Percentiles rank a stretch among this genome's conserved stretches.
Conservation (phyloP, 2,888 invertebrate species). For the Syrista parreyssii region DNA sequence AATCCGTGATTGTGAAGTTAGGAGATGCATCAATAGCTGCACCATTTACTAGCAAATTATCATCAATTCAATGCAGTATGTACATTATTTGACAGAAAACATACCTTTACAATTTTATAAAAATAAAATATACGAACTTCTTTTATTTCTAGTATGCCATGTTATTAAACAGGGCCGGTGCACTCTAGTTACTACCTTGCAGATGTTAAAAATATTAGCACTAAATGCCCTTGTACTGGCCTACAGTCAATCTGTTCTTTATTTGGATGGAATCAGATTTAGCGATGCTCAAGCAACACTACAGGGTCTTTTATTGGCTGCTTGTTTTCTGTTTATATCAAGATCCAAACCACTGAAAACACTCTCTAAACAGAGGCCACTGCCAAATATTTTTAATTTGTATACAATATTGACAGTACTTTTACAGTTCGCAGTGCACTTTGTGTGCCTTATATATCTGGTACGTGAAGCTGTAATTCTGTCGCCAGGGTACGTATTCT, state of each 20-base stretch:
- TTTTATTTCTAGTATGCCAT: conserved; percentile 85
- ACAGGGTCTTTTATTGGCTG: conserved; percentile 94
- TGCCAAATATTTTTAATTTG: conserved; percentile 98
- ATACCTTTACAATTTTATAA: not conserved
- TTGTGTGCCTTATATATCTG: conserved; percentile 88
- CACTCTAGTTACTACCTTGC: conserved; percentile 97
- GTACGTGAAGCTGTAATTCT: conserved; percentile 83
- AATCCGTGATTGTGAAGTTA: conserved; percentile 89
- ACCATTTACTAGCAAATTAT: conserved; percentile 97
- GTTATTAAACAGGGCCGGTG: conserved; percentile 99
- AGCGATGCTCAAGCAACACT: conserved; percentile 98
- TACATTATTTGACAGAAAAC: conserved; percentile 34
- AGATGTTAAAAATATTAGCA: conserved; percentile 99
- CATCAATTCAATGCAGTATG: conserved; percentile 95
- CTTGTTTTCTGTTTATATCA: conserved; percentile 98
- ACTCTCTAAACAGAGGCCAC: conserved; percentile 91
- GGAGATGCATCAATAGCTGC: conserved; percentile 99
- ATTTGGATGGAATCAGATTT: conserved; percentile 97
- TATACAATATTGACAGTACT: conserved; percentile 97
- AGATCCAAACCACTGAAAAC: conserved; percentile 96
- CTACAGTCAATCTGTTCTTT: conserved; percentile 98
- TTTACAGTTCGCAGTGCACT: conserved; percentile 94
- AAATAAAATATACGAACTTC: not conserved
- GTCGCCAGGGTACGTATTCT: conserved; percentile 73
- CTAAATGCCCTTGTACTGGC: conserved; percentile 97